These are phyloP conservation scores for Aerospiza tachiro DNA, from an alignment of 2,797 vertebrate species.

Conservation along the genomic window DNA sequence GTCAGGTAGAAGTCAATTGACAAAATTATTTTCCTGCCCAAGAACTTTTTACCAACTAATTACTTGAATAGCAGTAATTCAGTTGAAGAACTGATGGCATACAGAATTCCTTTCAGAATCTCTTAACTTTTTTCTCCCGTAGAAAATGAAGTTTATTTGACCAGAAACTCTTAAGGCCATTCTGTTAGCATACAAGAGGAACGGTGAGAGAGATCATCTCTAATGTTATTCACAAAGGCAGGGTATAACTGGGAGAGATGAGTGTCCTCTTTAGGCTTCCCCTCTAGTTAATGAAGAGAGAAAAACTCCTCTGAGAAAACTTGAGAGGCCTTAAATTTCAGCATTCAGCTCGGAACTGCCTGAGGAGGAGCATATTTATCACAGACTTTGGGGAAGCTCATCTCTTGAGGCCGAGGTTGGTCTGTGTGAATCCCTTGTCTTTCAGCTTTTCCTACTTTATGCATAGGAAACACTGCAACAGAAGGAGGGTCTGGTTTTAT, in stretches of 20 bases:
- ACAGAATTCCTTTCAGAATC: background rate
- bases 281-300: background rate
- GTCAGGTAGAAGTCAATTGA: conserved; percentile 24
- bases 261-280: background rate
- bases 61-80: background rate
- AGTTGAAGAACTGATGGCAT: background rate
- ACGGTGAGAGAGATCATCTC: background rate
- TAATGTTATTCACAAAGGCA: background rate
- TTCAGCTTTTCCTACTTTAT: background rate
- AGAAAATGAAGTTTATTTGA: conserved; percentile 18
- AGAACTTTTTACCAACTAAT: background rate
- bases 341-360: background rate
- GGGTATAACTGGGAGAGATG: background rate
- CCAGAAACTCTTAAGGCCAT: background rate
- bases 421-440: background rate
- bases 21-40: background rate
- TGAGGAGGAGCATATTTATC: background rate
- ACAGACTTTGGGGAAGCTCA: background rate
- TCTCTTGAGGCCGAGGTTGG: background rate
- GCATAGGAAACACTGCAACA: background rate
- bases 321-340: background rate
- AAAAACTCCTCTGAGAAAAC: background rate
- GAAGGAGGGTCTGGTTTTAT: background rate
- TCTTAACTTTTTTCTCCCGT: background rate
- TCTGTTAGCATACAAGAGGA: background rate